These are phyloP conservation scores for Brevimyrus niger DNA, from an alignment of 2,113 vertebrate genomes.

Conservation along the genomic window DNA sequence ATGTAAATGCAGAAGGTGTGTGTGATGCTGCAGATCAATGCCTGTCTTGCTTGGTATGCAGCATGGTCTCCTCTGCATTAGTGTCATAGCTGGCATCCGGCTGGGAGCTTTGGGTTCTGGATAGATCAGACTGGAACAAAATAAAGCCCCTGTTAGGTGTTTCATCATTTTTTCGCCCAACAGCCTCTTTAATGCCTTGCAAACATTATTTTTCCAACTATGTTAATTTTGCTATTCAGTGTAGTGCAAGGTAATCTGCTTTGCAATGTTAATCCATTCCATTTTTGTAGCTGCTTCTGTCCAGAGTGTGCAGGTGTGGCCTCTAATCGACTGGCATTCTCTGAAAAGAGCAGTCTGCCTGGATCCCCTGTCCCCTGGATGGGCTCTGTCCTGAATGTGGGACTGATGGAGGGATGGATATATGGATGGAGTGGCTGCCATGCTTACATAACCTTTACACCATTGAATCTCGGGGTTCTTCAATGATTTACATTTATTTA, in stretches of 20 bases:
- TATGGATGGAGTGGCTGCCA: background rate
- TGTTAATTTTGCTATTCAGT: background rate
- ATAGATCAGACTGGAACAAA: background rate
- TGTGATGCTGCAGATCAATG: background rate
- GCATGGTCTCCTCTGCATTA: background rate
- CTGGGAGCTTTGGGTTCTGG: background rate
- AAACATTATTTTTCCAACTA: background rate
- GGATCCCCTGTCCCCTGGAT: background rate
- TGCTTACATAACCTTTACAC: background rate
- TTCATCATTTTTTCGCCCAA: background rate
- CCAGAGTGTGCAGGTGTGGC: background rate
- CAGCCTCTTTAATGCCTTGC: background rate
- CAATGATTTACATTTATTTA: background rate
- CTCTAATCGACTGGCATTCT: background rate
- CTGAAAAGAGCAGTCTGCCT: background rate
- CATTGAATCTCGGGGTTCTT: background rate
- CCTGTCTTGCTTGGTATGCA: background rate
- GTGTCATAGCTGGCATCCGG: background rate
- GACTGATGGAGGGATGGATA: background rate
- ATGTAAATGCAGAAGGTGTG: background rate
- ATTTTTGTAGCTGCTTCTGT: background rate
- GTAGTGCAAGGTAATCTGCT: background rate
- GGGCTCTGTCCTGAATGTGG: background rate
- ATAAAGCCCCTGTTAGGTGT: background rate
- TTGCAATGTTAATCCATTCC: background rate